phyloP scores from a whole-genome alignment of 2,113 vertebrate species.

The Galbula dea region DNA sequence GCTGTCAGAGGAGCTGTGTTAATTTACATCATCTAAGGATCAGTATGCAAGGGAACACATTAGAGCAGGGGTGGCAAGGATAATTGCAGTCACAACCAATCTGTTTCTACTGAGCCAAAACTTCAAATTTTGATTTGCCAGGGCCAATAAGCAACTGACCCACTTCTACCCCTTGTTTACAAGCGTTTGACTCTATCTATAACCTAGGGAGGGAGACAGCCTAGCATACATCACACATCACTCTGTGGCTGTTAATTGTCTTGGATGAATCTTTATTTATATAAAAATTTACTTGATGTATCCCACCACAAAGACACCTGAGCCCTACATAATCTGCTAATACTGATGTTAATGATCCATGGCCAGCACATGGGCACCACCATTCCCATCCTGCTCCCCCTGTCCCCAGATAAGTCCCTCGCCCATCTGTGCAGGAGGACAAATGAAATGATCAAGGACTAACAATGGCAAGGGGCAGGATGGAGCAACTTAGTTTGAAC shows the following conservation, averaged over 20 bases:
- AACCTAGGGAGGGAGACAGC: neutral
- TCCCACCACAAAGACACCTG: constrained; percentile 45
- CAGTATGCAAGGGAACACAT: neutral
- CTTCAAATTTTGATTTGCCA: neutral
- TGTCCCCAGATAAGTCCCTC: neutral
- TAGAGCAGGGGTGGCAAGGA: neutral
- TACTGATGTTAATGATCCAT: constrained; percentile 17
- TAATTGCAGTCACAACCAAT: neutral
- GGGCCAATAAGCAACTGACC: neutral
- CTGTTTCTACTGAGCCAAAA: neutral
- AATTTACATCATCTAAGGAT: neutral
- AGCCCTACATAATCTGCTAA: constrained; percentile 13
- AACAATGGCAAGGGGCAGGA: neutral
- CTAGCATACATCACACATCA: neutral
- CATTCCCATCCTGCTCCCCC: neutral
- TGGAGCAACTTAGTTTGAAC: neutral
- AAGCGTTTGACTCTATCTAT: neutral
- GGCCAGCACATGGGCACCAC: neutral
- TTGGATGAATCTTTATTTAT: constrained; percentile 21
- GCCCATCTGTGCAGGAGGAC: constrained; percentile 31
- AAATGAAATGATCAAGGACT: neutral
- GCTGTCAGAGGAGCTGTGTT: neutral
- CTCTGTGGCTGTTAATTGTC: neutral
- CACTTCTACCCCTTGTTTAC: neutral
- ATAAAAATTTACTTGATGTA: constrained; percentile 43